phyloP scores from a whole-genome alignment of 1,140 invertebrate species.

The Platorchestia sp. region DNA sequence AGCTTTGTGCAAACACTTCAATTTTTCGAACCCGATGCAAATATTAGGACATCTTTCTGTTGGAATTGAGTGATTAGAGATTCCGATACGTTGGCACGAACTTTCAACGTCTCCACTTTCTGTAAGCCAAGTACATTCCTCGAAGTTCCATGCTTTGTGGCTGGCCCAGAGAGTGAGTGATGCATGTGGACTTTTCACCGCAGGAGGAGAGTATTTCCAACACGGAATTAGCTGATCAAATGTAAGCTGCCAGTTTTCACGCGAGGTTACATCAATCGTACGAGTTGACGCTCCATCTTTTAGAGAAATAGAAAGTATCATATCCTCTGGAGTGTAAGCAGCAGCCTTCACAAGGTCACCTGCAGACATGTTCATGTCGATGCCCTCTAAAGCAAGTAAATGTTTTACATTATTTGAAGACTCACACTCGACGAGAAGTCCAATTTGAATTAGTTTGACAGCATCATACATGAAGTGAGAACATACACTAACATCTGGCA shows the following conservation, averaged over 20 bases:
- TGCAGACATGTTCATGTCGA: constrained; percentile 21
- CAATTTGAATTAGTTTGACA: not conserved
- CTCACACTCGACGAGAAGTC: not conserved
- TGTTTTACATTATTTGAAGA: not conserved
- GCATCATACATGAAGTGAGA: not conserved
- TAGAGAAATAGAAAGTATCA: not conserved
- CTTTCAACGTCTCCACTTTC: not conserved
- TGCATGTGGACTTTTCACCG: not conserved
- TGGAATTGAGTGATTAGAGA: not conserved
- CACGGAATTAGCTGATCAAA: not conserved
- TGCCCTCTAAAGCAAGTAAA: not conserved
- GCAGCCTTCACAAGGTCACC: not conserved
- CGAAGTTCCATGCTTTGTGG: not conserved
- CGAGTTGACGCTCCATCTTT: not conserved
- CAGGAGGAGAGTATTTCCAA: not conserved
- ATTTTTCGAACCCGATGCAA: not conserved
- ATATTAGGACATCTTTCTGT: not conserved
- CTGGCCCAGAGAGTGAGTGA: not conserved
- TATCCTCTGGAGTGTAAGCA: not conserved
- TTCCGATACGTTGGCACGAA: not conserved
- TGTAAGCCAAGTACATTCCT: not conserved
- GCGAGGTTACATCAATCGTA: not conserved
- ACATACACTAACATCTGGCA: constrained; percentile 6
- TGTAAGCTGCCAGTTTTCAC: not conserved
- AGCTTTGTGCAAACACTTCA: constrained; percentile 1